Evolutionary conservation across 2,113 vertebrate species (phyloP).

Genomic region (Manacus vitellinus): DNA sequence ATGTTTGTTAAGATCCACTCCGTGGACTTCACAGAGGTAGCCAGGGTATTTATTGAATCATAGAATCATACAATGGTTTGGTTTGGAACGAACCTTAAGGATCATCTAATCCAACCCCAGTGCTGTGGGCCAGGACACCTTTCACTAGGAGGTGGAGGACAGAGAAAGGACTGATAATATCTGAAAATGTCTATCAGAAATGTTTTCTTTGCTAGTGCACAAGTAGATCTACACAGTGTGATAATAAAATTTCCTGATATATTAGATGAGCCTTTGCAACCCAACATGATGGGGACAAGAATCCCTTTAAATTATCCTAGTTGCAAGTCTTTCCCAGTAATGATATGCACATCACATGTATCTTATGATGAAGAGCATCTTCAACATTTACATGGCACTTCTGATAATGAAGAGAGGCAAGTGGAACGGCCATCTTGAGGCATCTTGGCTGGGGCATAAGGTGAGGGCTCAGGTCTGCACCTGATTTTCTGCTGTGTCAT

Average conservation of each 20-base stretch:
- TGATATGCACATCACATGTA: not conserved
- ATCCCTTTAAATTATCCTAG: not conserved
- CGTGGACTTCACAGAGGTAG: not conserved
- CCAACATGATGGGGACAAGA: not conserved
- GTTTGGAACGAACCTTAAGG: not conserved
- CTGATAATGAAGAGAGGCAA: not conserved
- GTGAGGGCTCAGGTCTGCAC: not conserved
- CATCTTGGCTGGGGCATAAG: not conserved
- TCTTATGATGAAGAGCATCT: not conserved
- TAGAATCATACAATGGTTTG: not conserved
- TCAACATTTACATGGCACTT: not conserved
- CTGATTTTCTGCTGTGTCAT: not conserved
- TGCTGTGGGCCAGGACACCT: too few relatives aligned
- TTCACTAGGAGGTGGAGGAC: not conserved
- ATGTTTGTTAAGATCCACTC: not conserved
- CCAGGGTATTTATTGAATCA: not conserved
- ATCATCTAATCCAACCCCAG: not conserved
- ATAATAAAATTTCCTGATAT: not conserved
- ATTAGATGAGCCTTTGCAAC: not conserved
- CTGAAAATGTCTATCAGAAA: not conserved
- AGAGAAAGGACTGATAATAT: not conserved
- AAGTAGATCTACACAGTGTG: rapidly evolving
- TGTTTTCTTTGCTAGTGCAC: not conserved
- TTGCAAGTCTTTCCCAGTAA: not conserved
- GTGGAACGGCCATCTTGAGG: not conserved